These are phyloP conservation scores for Cerastis rubricosa DNA, from an alignment of 2,888 invertebrate species.

Conservation along the genomic window DNA sequence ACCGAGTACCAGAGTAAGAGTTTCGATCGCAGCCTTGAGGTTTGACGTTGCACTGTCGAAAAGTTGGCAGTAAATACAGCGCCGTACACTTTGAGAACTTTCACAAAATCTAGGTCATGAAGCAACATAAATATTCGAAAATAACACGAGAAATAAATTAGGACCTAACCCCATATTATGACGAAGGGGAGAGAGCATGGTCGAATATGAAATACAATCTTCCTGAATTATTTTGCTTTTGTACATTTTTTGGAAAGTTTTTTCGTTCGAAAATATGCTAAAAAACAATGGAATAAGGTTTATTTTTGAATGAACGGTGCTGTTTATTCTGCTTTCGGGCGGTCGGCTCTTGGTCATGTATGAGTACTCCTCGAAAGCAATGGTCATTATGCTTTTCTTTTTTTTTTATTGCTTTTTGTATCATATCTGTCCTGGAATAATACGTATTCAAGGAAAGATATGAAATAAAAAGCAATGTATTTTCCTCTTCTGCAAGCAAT, in stretches of 20 bases:
- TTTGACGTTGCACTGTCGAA: slow-evolving; percentile 72
- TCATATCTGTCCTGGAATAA: slow-evolving; percentile 21
- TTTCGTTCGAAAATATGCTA: slow-evolving; percentile 23
- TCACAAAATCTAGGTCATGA: slow-evolving; percentile 77
- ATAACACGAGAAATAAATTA: slow-evolving; percentile 60
- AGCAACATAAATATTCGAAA: slow-evolving; percentile 69
- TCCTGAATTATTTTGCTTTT: slow-evolving; percentile 64
- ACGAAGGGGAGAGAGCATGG: slow-evolving; percentile 49
- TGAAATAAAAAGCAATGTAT: no score
- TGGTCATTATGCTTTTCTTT: slow-evolving; percentile 45
- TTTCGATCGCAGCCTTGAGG: slow-evolving; percentile 69
- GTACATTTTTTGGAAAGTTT: slow-evolving; percentile 37
- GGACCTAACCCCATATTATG: slow-evolving; percentile 51
- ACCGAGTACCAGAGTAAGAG: slow-evolving; percentile 54
- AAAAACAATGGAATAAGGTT: neutral
- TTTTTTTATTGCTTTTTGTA: slow-evolving; percentile 43
- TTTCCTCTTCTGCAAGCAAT: neutral
- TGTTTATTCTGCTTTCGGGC: slow-evolving; percentile 28
- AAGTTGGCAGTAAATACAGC: slow-evolving; percentile 73
- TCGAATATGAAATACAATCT: slow-evolving; percentile 66
- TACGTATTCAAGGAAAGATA: no score
- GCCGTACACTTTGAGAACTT: slow-evolving; percentile 69
- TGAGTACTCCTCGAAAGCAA: slow-evolving; percentile 47
- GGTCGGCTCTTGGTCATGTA: slow-evolving; percentile 53
- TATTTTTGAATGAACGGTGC: slow-evolving; percentile 11